Evolutionary conservation across 1,140 invertebrate species (phyloP), one percentile per base, ranked within the genome.

Genomic region (Trachelipus rathkii): DNA sequence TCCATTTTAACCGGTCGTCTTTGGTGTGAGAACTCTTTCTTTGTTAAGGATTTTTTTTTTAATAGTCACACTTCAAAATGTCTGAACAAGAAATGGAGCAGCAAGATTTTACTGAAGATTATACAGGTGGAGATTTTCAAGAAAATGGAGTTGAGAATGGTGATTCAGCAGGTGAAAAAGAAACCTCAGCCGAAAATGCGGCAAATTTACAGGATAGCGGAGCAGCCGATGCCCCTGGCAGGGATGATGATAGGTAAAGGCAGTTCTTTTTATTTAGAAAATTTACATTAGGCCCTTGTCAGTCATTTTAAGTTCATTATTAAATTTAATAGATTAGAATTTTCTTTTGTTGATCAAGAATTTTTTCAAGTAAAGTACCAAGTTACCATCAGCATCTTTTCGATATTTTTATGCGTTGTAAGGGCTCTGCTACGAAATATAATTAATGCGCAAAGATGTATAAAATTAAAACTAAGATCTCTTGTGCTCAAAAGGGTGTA

Each of bases 211-310:
- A 81, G 66, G 81, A 81, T 77, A 82, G 79, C 46, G 81, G 82
- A 15, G 81, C 81, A 71, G 82, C 82, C 67, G 81, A 82, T 45
- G 81, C 81, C 23, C 82, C 82, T 4, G 82, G 82, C 10, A 71
- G 81, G 9, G 82, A 82, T 75, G 82, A 82, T 71, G 82, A 82
- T 73, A 82, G 79, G 80, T 82, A 81, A 78, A 33, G 53, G 43
- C 8, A 21, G 50, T 76, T 60, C 11, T 60, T 15, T 33, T 33
- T 33, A 33, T 33, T 33, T 33, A 33, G 19, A 60, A 60, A 8
- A 4, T 60, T 60, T 60, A 60, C 11, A 19, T 8, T 60, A 60
- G 50, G 50, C 50, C 50, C 19, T 15, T 15, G 19, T 19, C 50
- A 60, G 8, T 19, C 19, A 13, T 60, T 60, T 60, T 60, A 60